Base-by-base conservation (phyloP, 2,888 invertebrate genomes). In the Schrankia costaestrigalis region DNA sequence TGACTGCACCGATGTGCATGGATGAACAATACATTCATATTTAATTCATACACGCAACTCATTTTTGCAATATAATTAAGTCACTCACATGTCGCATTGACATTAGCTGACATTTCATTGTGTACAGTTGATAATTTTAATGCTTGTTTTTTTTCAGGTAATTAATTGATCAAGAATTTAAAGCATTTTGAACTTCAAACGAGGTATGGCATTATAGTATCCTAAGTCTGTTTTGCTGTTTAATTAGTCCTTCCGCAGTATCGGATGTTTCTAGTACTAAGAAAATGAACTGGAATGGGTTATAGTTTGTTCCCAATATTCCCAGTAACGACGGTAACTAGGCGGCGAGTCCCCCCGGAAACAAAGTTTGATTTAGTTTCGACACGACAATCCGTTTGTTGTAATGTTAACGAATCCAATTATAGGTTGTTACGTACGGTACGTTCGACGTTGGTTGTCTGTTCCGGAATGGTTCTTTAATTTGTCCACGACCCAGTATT, bases 361-460 rank as follows among this genome's bases (percentile, higher is more conserved):
- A 70, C 74, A 76, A 83, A 84, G 73, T 84, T 84, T 82, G 78
- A 83, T 84, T 82, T 76, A 80, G 81, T 83, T 83, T 71, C 76
- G 77, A 78, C 70, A 70, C 69, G 75, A 75, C 75, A 76, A 77
- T 81, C 74, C 69, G 75, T 67, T 74, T 75, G 68, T 68, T 65
- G 67, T 70, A 66, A 70, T 70, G 62, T 65, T 70, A 71, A 71
- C 67, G 63, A 75, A 78, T 70, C 73, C 70, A 77, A 78, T 78
- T 78, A 72, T 63, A 63, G 55, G 48, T 56, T 45, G 35, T 35
- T 41, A 49, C 48, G 39, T 51, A 44, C 9, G 5, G n/a, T 22
- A n/a, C n/a, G n/a, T n/a, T n/a, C n/a, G n/a, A n/a, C n/a, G n/a
- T n/a, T n/a, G n/a, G n/a, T n/a, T n/a, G n/a, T n/a, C n/a, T n/a